phyloP scores from a whole-genome alignment of 1,140 invertebrate genomes.

The Doryteuthis pealeii region DNA sequence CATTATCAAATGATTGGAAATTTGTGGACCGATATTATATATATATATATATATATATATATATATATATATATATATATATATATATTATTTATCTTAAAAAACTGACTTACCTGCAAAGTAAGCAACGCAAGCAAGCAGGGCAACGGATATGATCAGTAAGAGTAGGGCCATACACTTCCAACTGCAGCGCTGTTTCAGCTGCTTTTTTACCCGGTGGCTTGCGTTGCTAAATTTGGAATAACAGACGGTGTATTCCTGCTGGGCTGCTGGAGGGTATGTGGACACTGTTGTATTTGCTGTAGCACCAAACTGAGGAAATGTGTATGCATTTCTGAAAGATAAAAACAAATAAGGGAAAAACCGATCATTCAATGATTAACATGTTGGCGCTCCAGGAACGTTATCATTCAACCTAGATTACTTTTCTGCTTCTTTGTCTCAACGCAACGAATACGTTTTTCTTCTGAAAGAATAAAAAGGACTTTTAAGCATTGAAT shows the following conservation, averaged over 20 bases:
- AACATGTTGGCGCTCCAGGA: too few relatives aligned
- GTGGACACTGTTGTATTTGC: slow-evolving; percentile 72
- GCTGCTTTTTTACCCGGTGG: slow-evolving; percentile 64
- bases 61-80: too few relatives aligned
- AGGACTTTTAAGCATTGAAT: too few relatives aligned
- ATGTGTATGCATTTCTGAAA: slow-evolving; percentile 65
- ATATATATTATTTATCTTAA: too few relatives aligned
- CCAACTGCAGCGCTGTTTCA: slow-evolving; percentile 73
- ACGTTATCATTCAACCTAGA: too few relatives aligned
- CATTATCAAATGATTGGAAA: too few relatives aligned
- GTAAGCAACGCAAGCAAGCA: slow-evolving; percentile 80
- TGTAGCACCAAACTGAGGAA: slow-evolving; percentile 64
- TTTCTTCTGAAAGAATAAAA: too few relatives aligned
- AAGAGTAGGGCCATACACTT: slow-evolving; percentile 85
- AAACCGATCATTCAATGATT: too few relatives aligned
- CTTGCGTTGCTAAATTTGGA: slow-evolving; percentile 85
- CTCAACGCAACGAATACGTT: too few relatives aligned
- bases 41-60: too few relatives aligned
- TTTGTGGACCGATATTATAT: too few relatives aligned
- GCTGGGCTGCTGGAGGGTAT: slow-evolving; percentile 73
- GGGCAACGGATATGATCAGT: slow-evolving; percentile 77
- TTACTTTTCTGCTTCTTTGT: too few relatives aligned
- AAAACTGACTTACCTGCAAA: slow-evolving; percentile 74
- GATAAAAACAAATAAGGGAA: neutral
- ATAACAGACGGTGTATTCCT: slow-evolving; percentile 75